Conservation (phyloP, 2,113 vertebrate species). For the Pyrgilauda ruficollis region DNA sequence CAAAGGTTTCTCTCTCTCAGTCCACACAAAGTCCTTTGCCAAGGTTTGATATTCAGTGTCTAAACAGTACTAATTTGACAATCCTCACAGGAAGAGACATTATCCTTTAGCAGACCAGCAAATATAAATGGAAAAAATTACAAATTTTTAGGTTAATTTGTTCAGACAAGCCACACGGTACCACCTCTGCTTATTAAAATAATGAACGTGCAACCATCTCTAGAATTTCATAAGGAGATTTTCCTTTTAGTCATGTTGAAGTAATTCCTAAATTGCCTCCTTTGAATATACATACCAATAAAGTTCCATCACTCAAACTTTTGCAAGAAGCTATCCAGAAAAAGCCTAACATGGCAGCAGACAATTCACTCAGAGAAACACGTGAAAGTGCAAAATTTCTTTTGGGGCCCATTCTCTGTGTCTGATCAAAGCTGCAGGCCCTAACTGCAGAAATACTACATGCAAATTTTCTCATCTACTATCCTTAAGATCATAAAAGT, state of each 20-base stretch:
- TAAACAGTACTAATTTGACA: neutral
- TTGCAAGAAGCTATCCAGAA: neutral
- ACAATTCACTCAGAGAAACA: neutral
- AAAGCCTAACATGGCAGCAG: neutral
- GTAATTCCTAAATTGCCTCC: neutral
- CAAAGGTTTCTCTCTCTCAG: neutral
- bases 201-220: neutral
- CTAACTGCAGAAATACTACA: neutral
- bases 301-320: neutral
- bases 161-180: neutral
- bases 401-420: neutral
- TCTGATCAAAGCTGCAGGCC: neutral
- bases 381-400: neutral
- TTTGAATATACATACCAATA: neutral
- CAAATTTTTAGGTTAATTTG: neutral
- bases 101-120: neutral
- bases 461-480: neutral
- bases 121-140: neutral
- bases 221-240: neutral
- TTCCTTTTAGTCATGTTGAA: neutral
- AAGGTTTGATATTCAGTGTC: neutral
- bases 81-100: neutral
- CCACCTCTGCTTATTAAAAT: neutral
- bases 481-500: neutral
- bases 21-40: neutral